Percentiles rank a stretch among this genome's conserved stretches.
Evolutionary conservation across 2,797 vertebrate species (phyloP).

Genomic region (Typhlichthys subterraneus): DNA sequence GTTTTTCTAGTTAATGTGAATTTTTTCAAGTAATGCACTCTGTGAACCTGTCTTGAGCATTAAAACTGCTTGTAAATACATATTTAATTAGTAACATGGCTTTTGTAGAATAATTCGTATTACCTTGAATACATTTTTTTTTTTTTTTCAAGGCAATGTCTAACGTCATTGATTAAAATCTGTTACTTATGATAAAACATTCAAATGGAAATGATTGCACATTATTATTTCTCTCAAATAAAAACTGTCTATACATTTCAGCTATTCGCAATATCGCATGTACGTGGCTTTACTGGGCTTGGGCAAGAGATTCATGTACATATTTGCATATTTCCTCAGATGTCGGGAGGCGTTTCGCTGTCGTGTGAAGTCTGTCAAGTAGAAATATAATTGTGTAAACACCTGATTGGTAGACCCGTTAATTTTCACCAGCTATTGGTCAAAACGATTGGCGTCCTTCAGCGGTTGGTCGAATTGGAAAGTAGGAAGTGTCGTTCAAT

Average conservation of each 20-base stretch:
- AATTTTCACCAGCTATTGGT: conserved; percentile 60
- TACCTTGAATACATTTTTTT: background rate
- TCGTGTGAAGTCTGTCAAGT: conserved; percentile 60
- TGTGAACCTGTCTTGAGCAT: conserved; percentile 55
- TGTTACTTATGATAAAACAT: too few relatives aligned
- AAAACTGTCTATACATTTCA: too few relatives aligned
- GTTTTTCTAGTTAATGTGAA: conserved; percentile 57
- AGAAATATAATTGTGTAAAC: conserved; percentile 73
- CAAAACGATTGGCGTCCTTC: conserved; percentile 6
- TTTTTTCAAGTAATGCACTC: conserved; percentile 11
- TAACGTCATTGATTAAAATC: too few relatives aligned
- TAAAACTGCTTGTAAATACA: conserved; percentile 76
- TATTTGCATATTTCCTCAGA: background rate
- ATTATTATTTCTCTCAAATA: too few relatives aligned
- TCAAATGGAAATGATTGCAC: too few relatives aligned
- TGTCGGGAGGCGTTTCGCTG: conserved; percentile 45
- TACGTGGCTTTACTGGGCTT: too few relatives aligned
- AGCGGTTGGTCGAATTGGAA: conserved; percentile 61
- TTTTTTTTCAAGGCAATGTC: background rate
- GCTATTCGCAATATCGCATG: too few relatives aligned
- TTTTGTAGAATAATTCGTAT: background rate
- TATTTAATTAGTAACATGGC: conserved; percentile 31
- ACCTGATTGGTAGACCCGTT: conserved; percentile 64
- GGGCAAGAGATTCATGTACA: too few relatives aligned
- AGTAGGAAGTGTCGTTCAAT: conserved; percentile 63